Base-by-base conservation (phyloP, 2,113 vertebrate species). In the Columbina picui region DNA sequence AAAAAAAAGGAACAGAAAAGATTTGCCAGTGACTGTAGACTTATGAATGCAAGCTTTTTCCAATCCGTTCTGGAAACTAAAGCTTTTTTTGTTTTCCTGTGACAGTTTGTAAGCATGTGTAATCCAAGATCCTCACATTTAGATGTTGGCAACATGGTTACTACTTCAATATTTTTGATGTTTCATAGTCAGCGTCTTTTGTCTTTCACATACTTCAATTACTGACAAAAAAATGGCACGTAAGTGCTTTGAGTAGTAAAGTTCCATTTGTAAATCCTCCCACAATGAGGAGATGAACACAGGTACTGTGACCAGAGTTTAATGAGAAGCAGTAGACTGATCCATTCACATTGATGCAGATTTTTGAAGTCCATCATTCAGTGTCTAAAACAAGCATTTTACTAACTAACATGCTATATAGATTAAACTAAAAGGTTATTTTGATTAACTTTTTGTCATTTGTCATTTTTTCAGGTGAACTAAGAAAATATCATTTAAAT, bases 201-300 rank as follows among this genome's bases (percentile, higher is more conserved):
- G 97, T 98, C 96, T 97, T 97, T 87, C 60, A 53, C 90, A 85
- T 78, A 93, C 90, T 97, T 97, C 95, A 97, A 49, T 98, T 98
- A 95, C 85, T 97, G 96, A 92, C 43, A 68, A 96, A 94, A 94
- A 97, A 93, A 75, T 22, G 41, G 74, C 71, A 90, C 12, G 4
- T 38, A 88, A 97, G 88, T 90, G 94, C 86, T 97, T 95, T 50
- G 45, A 86, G 90, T 61, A 94, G 73, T 77, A 87, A 86, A 4
- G 6, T 93, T 93, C 78, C 49, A 71, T 97, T 96, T 96, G 94
- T 91, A 87, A 96, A 96, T 96, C 91, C 79, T 39, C 55, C 34
- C 69, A 71, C 87, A 90, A 89, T 3, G 25, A 92, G 75, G 78
- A 93, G 78, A 84, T n/a, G 76, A 93, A 76, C 70, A 84, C 0